phyloP scores from a whole-genome alignment of 92 coral and sea anemone species.

The Siderastrea radians region DNA sequence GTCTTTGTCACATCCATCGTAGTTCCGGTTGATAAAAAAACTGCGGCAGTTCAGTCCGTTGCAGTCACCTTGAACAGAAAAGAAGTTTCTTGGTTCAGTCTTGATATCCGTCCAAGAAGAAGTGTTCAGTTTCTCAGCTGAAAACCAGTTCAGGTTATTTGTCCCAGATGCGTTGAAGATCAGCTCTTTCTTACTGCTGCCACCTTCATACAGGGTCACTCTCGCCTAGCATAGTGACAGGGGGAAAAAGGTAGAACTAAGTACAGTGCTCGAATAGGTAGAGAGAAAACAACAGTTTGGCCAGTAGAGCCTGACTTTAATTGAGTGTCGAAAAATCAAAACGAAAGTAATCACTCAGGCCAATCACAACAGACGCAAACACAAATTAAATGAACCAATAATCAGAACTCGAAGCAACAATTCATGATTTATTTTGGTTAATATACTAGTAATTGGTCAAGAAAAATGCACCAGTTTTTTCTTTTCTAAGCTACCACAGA shows the following conservation, averaged over 20 bases:
- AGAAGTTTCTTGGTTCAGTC: conserved; percentile 54
- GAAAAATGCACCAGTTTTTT: too few relatives aligned
- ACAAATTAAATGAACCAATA: too few relatives aligned
- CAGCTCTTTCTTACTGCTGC: conserved; percentile 14
- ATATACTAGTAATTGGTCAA: too few relatives aligned
- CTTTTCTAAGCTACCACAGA: too few relatives aligned
- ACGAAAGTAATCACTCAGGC: too few relatives aligned
- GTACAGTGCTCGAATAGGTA: too few relatives aligned
- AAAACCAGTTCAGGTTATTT: conserved; percentile 63
- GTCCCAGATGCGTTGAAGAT: conserved; percentile 56
- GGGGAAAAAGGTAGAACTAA: not conserved
- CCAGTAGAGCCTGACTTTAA: too few relatives aligned
- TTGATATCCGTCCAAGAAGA: conserved; percentile 71
- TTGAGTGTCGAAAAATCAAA: too few relatives aligned
- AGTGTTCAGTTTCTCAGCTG: conserved; percentile 18
- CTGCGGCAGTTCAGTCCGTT: conserved; percentile 8
- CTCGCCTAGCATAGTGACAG: not conserved
- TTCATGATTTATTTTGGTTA: too few relatives aligned
- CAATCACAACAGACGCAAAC: too few relatives aligned
- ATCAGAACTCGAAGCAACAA: too few relatives aligned
- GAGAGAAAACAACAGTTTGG: too few relatives aligned
- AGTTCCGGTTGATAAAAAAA: conserved; percentile 61
- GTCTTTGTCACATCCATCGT: conserved; percentile 51
- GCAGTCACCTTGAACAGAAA: conserved; percentile 37
- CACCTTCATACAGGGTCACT: conserved; percentile 26